Base-by-base conservation (phyloP, 2,888 invertebrate genomes). In the Keiferia lycopersicella region DNA sequence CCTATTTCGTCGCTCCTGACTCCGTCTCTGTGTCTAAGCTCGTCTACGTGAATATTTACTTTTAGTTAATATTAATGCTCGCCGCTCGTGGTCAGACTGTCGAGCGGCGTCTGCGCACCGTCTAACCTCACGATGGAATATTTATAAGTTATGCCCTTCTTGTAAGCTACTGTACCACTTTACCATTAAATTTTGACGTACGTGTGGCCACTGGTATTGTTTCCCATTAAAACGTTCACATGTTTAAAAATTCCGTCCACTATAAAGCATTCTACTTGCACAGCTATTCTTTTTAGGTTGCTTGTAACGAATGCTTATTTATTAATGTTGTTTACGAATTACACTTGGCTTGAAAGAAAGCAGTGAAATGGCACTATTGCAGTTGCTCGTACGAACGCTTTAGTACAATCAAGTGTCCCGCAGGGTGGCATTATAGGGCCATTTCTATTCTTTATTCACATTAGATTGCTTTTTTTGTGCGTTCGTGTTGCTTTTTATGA, bases 391-490 rank as follows among this genome's bases (percentile, higher is more conserved):
- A 38, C 34, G 50, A 62, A 59, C 38, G 56, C 60, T 60, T 65
- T 26, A 63, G 45, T 63, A 61, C 62, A 62, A 58, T 62, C 61
- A 45, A 68, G 69, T 63, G 69, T 68, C 68, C 72, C 72, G 69
- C 69, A 66, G 68, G 69, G 69, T 63, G 45, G 63, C 68, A 62
- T 68, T 68, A 65, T 69, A 61, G 68, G 63, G 66, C 69, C 68
- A 62, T 65, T 67, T 63, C 66, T 68, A 65, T 67, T 61, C 67
- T 62, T 65, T 65, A 65, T 68, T 60, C 65, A 66, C 56, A 64
- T 66, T 68, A 63, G 64, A 68, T 64, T 66, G 67, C 68, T 64
- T 64, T 68, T n/a, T 69, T 69, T 68, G 62, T 61, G 50, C 50
- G 61, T 61, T 50, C 34, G 50, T 61, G 50, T 61, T 18, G 20